These are phyloP conservation scores for Cyanoramphus novaezelandiae DNA, from an alignment of 2,113 vertebrate species.

Conservation along the genomic window DNA sequence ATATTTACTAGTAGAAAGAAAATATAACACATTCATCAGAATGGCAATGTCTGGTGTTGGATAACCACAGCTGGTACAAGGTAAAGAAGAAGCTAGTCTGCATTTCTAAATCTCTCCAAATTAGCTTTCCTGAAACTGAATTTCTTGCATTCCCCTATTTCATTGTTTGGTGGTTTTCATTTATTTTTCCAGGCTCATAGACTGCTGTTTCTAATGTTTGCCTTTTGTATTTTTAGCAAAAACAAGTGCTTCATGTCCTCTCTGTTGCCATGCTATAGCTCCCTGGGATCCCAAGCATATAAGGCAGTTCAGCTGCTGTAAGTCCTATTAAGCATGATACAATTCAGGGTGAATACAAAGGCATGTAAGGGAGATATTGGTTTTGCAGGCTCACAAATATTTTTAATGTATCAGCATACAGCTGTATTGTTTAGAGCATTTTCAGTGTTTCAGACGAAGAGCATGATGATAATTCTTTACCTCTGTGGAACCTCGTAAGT, in stretches of 20 bases:
- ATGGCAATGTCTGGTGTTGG: not conserved
- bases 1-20: not conserved
- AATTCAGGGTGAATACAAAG: not conserved
- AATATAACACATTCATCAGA: not conserved
- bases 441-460: not conserved
- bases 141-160: not conserved
- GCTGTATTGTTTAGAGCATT: not conserved
- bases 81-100: not conserved
- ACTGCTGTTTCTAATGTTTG: not conserved
- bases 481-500: not conserved
- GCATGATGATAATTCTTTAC: not conserved
- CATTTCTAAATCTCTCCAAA: not conserved
- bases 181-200: not conserved
- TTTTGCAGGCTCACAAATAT: not conserved
- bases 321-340: not conserved
- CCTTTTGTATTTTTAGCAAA: not conserved
- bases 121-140: not conserved
- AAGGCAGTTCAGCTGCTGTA: not conserved
- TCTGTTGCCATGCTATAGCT: not conserved
- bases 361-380: not conserved
- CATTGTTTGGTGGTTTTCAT: not conserved
- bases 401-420: not conserved
- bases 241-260: not conserved
- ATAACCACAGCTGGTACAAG: not conserved
- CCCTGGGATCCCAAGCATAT: not conserved